Percentiles rank a stretch among this genome's conserved stretches.
Conservation (phyloP, 2,797 vertebrate genomes). For the Pempheris klunzingeri region DNA sequence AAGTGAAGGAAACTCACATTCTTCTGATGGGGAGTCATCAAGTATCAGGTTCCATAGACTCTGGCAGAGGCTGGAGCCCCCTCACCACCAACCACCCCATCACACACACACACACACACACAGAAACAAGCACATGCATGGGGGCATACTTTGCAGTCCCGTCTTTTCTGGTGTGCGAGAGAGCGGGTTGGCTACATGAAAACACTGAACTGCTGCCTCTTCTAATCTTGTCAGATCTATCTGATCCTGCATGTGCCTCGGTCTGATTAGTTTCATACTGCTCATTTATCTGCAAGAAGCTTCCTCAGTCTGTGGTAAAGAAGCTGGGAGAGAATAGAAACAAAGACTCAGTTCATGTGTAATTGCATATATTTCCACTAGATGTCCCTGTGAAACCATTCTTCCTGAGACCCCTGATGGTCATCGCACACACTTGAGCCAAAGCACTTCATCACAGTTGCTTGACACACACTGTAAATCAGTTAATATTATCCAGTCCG, state of each 20-base stretch:
- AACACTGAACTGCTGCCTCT: constrained; percentile 31
- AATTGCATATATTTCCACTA: constrained; percentile 52
- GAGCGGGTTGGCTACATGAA: constrained; percentile 33
- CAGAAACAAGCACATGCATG: constrained; percentile 33
- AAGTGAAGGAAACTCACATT: constrained; percentile 96
- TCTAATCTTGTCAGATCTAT: constrained; percentile 40
- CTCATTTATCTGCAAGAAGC: no score
- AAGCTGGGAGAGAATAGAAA: background rate
- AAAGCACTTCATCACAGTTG: background rate
- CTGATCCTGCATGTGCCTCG: constrained; percentile 32
- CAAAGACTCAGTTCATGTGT: constrained; percentile 7
- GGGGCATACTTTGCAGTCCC: constrained; percentile 27
- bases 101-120: constrained; percentile 40
- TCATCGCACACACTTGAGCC: no score
- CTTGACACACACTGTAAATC: background rate
- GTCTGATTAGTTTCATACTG: constrained; percentile 28
- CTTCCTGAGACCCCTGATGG: background rate
- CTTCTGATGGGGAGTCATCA: constrained; percentile 97
- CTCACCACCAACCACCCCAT: constrained; percentile 72
- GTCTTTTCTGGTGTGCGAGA: constrained; percentile 34
- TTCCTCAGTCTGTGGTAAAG: background rate
- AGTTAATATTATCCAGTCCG: background rate
- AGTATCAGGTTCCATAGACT: constrained; percentile 98
- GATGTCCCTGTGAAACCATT: constrained; percentile 62
- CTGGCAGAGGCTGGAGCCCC: constrained; percentile 89